Conservation (phyloP, 1,140 invertebrate genomes). For the Drosophila malerkotliana region DNA sequence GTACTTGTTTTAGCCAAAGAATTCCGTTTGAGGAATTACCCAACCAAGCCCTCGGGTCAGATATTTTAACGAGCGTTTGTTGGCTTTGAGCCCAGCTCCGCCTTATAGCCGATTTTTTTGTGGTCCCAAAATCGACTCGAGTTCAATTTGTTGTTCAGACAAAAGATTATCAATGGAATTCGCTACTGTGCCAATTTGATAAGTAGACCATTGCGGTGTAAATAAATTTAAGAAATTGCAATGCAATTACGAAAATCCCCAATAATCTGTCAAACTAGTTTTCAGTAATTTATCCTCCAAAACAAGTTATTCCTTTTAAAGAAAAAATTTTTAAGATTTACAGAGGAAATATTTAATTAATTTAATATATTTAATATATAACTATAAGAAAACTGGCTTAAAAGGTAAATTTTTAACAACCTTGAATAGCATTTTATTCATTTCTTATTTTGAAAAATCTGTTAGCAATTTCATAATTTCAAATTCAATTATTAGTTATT, state of each 20-base stretch:
- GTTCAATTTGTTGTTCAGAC: constrained; percentile 31
- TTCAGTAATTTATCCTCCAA: background rate
- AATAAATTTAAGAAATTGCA: constrained; percentile 7
- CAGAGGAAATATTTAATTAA: background rate
- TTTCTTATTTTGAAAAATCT: background rate
- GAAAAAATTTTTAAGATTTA: background rate
- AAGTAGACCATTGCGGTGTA: constrained; percentile 18
- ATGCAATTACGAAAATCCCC: constrained; percentile 7
- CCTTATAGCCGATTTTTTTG: constrained; percentile 32
- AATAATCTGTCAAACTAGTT: background rate
- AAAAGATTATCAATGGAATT: constrained; percentile 35
- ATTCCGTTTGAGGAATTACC: constrained; percentile 64
- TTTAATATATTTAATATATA: background rate
- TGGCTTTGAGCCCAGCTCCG: constrained; percentile 41
- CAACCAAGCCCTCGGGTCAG: constrained; percentile 74
- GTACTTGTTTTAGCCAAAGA: constrained; percentile 49
- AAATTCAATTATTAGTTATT: background rate
- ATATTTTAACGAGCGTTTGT: constrained; percentile 61
- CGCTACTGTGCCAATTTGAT: constrained; percentile 35
- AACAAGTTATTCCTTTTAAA: constrained; percentile 3
- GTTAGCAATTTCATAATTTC: background rate
- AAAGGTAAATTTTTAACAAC: background rate
- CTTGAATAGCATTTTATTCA: background rate
- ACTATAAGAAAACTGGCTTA: background rate
- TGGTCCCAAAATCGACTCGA: constrained; percentile 28